A percentile compares a stretch with the other conserved stretches of the same genome.
These are phyloP conservation scores for Suncus etruscus DNA, from an alignment of 2,113 vertebrate species.

Conservation along the genomic window DNA sequence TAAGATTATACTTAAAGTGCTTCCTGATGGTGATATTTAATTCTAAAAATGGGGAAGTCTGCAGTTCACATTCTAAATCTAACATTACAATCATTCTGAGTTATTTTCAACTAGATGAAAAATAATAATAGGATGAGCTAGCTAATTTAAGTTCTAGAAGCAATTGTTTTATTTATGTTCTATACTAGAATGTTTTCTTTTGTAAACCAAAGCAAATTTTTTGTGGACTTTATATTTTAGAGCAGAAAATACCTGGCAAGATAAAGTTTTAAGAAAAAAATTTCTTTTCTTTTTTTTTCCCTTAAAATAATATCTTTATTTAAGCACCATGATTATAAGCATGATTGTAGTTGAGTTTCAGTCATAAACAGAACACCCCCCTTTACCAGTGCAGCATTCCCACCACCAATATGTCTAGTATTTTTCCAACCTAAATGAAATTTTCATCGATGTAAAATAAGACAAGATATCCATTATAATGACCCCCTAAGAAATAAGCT, in stretches of 20 bases:
- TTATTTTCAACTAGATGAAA: conserved; percentile 68
- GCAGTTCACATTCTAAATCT: conserved; percentile 48
- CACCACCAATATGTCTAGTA: background rate
- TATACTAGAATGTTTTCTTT: conserved; percentile 13
- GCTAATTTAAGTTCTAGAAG: conserved; percentile 58
- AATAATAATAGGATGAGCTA: conserved; percentile 13
- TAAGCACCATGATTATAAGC: too few species aligned
- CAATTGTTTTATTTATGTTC: conserved; percentile 40
- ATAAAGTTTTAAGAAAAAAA: background rate
- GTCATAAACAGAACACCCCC: too few species aligned
- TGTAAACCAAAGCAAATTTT: conserved; percentile 38
- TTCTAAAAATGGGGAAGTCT: conserved; percentile 57
- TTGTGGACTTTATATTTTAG: background rate
- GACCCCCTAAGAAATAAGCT: background rate
- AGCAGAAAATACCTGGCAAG: conserved; percentile 31
- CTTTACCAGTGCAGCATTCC: too few species aligned
- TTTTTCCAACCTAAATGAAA: conserved; percentile 17
- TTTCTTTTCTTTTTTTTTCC: too few species aligned
- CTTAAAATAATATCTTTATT: too few species aligned
- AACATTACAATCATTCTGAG: conserved; percentile 13
- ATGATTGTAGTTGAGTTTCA: too few species aligned
- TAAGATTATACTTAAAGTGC: conserved; percentile 59
- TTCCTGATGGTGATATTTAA: conserved; percentile 57
- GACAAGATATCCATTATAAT: background rate
- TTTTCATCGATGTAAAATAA: conserved; percentile 48